A percentile compares a stretch with the other conserved stretches of the same genome.
Conservation (phyloP, 2,888 invertebrate species). For the Lydus trimaculatus region DNA sequence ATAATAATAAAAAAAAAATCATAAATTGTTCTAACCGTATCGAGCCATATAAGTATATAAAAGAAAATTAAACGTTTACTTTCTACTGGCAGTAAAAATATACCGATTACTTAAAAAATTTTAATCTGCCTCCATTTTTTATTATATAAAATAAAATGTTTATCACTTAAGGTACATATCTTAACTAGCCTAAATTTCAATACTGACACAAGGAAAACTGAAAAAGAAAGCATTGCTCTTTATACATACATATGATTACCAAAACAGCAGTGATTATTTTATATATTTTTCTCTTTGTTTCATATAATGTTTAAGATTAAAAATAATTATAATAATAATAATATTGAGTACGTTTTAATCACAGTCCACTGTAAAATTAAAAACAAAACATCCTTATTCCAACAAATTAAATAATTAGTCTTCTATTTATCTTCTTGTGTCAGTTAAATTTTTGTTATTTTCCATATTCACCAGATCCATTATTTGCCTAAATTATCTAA, state of each 20-base stretch:
- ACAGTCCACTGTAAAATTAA: slow-evolving; percentile 31
- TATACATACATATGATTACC: slow-evolving; percentile 33
- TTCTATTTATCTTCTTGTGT: slow-evolving; percentile 41
- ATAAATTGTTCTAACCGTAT: slow-evolving; percentile 35
- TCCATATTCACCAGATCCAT: slow-evolving; percentile 32
- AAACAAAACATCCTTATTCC: slow-evolving; percentile 27
- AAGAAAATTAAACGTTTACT: slow-evolving; percentile 35
- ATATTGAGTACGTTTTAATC: slow-evolving; percentile 30
- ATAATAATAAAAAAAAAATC: slow-evolving; percentile 35
- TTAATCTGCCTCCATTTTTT: slow-evolving; percentile 33
- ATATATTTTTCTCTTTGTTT: slow-evolving; percentile 16
- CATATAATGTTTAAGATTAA: slow-evolving; percentile 18
- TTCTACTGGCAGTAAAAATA: slow-evolving; percentile 40
- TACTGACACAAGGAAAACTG: slow-evolving; percentile 49
- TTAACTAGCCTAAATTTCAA: slow-evolving; percentile 45
- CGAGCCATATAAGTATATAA: slow-evolving; percentile 32
- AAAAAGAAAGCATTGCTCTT: slow-evolving; percentile 37
- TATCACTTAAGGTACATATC: slow-evolving; percentile 49
- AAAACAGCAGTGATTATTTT: slow-evolving; percentile 26
- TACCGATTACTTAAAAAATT: slow-evolving; percentile 32
- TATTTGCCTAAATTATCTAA: slow-evolving; percentile 33
- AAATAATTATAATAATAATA: slow-evolving; percentile 27
- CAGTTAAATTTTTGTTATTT: slow-evolving; percentile 31
- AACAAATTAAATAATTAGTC: slow-evolving; percentile 34
- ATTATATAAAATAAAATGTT: slow-evolving; percentile 52